These are phyloP conservation scores for Capitulum mitella DNA, from an alignment of 2,888 invertebrate species.

Conservation along the genomic window DNA sequence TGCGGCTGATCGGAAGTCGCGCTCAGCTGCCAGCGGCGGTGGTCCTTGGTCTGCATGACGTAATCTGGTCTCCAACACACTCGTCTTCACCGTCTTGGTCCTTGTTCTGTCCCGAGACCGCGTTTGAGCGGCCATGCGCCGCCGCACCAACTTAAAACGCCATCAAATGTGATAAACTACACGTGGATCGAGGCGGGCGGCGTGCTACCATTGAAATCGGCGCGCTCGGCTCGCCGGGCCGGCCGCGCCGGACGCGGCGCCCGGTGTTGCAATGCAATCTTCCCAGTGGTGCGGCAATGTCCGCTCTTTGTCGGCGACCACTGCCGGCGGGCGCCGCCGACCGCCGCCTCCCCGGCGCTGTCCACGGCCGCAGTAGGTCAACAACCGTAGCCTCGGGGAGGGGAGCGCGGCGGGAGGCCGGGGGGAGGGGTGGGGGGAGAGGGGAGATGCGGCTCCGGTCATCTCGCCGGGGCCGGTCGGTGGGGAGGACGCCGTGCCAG, in stretches of 20 bases:
- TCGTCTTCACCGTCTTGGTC: neutral
- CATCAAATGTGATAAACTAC: neutral
- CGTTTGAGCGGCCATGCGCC: neutral
- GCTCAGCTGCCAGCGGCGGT: neutral
- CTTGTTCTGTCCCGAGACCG: too few species aligned
- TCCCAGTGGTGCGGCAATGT: neutral
- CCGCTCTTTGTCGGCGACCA: neutral
- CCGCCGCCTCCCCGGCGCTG: neutral
- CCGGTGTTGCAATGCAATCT: neutral
- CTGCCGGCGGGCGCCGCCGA: neutral
- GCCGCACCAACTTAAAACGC: conserved; percentile 7
- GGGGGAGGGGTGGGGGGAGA: too few species aligned
- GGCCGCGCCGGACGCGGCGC: neutral
- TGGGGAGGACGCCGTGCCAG: too few species aligned
- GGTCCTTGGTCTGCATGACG: neutral
- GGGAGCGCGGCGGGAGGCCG: too few species aligned
- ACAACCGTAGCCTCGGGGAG: neutral
- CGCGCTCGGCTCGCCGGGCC: neutral
- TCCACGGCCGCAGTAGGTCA: conserved; percentile 2
- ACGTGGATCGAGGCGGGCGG: conserved; percentile 1
- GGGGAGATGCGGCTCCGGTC: too few species aligned
- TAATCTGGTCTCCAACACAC: neutral
- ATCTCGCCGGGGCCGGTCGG: too few species aligned
- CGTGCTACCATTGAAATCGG: conserved; percentile 6
- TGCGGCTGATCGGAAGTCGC: neutral